Percentiles rank a stretch among this genome's conserved stretches.
phyloP scores from a whole-genome alignment of 2,797 vertebrate genomes.

The Lepus oiostolus region DNA sequence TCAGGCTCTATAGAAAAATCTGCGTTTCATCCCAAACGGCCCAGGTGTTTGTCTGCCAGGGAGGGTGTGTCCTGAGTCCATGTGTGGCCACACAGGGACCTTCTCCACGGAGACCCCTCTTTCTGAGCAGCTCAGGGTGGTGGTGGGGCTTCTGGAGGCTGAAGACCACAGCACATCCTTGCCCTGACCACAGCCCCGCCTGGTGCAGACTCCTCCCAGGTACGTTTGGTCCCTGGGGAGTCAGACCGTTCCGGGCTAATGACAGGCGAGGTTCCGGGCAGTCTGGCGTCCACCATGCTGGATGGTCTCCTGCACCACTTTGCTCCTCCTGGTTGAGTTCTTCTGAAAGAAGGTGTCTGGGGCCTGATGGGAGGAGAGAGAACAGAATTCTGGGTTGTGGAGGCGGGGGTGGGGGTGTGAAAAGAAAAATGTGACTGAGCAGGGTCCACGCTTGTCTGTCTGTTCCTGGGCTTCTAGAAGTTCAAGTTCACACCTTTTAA shows the following conservation, averaged over 20 bases:
- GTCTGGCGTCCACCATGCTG: slow-evolving; percentile 61
- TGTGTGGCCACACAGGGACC: not conserved
- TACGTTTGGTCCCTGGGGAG: not conserved
- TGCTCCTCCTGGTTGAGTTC: not conserved
- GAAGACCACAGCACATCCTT: not conserved
- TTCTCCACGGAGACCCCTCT: not conserved
- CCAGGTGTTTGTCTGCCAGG: not conserved
- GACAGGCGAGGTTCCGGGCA: not conserved
- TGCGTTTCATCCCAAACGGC: not conserved
- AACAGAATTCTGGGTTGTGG: slow-evolving; percentile 1
- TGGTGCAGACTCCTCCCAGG: not conserved
- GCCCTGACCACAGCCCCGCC: not conserved
- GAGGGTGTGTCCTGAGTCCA: not conserved
- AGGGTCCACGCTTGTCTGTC: not conserved
- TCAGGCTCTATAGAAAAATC: not conserved
- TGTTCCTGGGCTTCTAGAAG: not conserved
- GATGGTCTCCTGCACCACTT: not conserved
- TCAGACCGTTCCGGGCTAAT: not conserved
- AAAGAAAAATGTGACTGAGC: slow-evolving; percentile 57
- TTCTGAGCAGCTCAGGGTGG: not conserved
- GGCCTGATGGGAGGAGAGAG: slow-evolving; percentile 52
- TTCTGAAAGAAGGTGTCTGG: slow-evolving; percentile 32
- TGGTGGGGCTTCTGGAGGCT: not conserved
- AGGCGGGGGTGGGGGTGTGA: not conserved
- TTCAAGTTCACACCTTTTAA: not conserved